Percentiles rank a stretch among this genome's conserved stretches.
Evolutionary conservation across 2,888 invertebrate genomes (phyloP).

Genomic region (Panzeria rudis): DNA sequence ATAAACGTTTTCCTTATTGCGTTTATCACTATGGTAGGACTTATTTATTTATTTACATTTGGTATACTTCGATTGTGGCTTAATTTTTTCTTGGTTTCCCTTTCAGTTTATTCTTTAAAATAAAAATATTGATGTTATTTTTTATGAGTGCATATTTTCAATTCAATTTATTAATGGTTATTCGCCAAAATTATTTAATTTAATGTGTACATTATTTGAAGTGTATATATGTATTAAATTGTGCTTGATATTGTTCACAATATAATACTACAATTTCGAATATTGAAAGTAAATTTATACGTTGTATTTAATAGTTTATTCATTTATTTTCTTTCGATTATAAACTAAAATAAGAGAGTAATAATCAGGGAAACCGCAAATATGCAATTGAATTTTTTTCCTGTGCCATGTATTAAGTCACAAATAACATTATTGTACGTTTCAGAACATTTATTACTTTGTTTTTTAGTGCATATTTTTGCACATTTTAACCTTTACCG

Average conservation of each 20-base stretch:
- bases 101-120: neutral
- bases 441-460: no score
- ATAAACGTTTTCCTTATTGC: conserved; percentile 30
- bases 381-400: no score
- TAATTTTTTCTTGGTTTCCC: neutral
- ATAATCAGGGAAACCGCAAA: no score
- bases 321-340: no score
- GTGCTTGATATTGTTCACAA: neutral
- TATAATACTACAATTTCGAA: neutral
- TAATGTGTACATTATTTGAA: neutral
- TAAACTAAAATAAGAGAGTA: no score
- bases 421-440: no score
- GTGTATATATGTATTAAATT: neutral
- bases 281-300: neutral
- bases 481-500: no score
- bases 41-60: conserved; percentile 6
- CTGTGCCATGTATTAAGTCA: no score
- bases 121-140: conserved; percentile 22
- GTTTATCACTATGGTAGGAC: conserved; percentile 17
- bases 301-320: neutral
- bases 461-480: no score
- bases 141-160: conserved; percentile 11
- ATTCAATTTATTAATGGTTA: conserved; percentile 25
- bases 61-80: neutral
- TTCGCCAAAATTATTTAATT: neutral